phyloP scores from a whole-genome alignment of 2,797 vertebrate species.

The Xiphophorus birchmanni region DNA sequence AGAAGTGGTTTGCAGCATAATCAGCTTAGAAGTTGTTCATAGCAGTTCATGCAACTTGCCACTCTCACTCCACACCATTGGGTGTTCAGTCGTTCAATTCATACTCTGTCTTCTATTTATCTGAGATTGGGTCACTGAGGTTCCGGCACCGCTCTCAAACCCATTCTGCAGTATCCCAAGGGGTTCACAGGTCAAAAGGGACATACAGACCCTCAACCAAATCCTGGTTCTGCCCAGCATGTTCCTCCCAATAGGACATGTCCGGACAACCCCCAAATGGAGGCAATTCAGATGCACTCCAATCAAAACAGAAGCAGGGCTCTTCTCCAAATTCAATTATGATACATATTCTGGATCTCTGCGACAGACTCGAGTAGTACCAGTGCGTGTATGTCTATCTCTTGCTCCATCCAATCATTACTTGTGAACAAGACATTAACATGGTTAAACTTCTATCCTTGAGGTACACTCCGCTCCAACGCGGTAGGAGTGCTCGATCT shows the following conservation, averaged over 20 bases:
- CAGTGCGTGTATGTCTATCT: not conserved
- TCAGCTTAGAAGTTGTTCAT: not conserved
- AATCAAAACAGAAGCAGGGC: not conserved
- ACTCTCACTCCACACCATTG: not conserved
- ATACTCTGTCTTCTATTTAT: not conserved
- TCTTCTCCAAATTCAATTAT: not conserved
- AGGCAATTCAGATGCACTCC: not conserved
- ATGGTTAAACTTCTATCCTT: not conserved
- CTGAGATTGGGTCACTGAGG: not conserved
- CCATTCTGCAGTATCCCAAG: not conserved
- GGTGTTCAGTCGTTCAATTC: not conserved
- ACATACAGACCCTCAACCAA: not conserved
- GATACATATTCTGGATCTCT: not conserved
- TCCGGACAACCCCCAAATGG: not conserved
- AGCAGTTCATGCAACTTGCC: not conserved
- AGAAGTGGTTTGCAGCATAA: not conserved
- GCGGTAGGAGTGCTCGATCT: not conserved
- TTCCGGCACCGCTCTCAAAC: not conserved
- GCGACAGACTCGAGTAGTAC: not conserved
- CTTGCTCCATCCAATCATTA: not conserved
- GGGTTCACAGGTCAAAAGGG: not conserved
- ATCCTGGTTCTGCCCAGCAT: not conserved
- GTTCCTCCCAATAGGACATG: not conserved
- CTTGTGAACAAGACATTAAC: not conserved
- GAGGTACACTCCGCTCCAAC: not conserved